Percentiles rank a stretch among this genome's conserved stretches.
Conservation (phyloP, 1,140 invertebrate species). For the Dendrolimus kikuchii region DNA sequence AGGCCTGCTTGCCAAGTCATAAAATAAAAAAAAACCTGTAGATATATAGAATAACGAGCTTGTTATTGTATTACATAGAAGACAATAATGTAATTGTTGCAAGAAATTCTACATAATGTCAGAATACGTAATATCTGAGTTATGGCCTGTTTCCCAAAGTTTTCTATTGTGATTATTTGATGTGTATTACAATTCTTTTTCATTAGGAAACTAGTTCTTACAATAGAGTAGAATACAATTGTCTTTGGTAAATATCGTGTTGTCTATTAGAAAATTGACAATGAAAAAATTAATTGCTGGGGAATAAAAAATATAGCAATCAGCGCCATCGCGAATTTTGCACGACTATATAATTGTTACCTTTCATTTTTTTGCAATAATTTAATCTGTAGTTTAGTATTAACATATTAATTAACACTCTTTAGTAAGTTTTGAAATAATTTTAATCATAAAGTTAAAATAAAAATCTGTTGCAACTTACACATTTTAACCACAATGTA, state of each 20-base stretch:
- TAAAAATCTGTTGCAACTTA: too few relatives aligned
- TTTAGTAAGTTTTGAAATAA: too few relatives aligned
- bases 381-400: conserved; percentile 31
- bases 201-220: conserved; percentile 18
- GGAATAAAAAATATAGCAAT: conserved; percentile 26
- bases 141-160: conserved; percentile 20
- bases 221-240: conserved; percentile 11
- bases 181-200: conserved; percentile 13
- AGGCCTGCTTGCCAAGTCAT: too few relatives aligned
- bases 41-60: too few relatives aligned
- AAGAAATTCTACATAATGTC: not conserved
- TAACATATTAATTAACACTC: conserved; percentile 13
- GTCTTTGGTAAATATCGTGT: conserved; percentile 12
- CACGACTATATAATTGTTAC: conserved; percentile 28
- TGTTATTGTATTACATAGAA: too few relatives aligned
- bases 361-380: conserved; percentile 37
- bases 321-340: conserved; percentile 17
- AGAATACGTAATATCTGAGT: conserved; percentile 8
- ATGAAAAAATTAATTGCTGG: conserved; percentile 35
- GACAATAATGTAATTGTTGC: too few relatives aligned
- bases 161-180: conserved; percentile 12
- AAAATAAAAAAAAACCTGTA: too few relatives aligned
- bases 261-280: conserved; percentile 10
- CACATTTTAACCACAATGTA: too few relatives aligned
- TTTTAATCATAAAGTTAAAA: too few relatives aligned